A percentile compares a stretch with the other conserved stretches of the same genome.
These are phyloP conservation scores for Fabriciana adippe DNA, from an alignment of 2,888 invertebrate genomes.

Conservation along the genomic window DNA sequence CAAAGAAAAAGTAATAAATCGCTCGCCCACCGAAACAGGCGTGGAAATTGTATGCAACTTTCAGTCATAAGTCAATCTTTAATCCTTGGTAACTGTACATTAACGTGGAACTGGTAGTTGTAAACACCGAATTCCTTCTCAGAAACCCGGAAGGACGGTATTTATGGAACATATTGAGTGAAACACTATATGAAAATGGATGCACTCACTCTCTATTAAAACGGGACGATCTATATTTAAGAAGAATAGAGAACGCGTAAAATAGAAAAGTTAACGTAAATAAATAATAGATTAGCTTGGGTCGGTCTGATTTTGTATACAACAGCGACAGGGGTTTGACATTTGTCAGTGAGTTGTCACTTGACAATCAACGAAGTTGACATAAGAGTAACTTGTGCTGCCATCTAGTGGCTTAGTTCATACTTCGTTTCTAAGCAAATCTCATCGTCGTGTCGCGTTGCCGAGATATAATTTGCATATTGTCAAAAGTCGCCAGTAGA, in stretches of 20 bases:
- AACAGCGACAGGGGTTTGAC: conserved; percentile 57
- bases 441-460: conserved; percentile 4
- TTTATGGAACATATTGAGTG: conserved; percentile 65
- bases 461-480: conserved; percentile 57
- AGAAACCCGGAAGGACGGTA: conserved; percentile 64
- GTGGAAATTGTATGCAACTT: conserved; percentile 45
- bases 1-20: conserved; percentile 66
- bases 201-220: conserved; percentile 57
- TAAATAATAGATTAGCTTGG: conserved; percentile 80
- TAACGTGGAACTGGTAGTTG: conserved; percentile 41
- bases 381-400: conserved; percentile 40
- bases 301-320: conserved; percentile 72
- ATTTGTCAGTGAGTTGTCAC: conserved; percentile 40
- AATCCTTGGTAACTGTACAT: conserved; percentile 31
- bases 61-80: conserved; percentile 48
- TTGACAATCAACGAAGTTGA: conserved; percentile 44
- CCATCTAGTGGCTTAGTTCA: conserved; percentile 58
- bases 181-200: conserved; percentile 58
- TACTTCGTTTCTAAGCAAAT: conserved; percentile 32
- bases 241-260: conserved; percentile 55
- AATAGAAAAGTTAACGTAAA: conserved; percentile 66
- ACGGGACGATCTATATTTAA: conserved; percentile 50
- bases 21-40: conserved; percentile 48
- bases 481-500: conserved; percentile 51
- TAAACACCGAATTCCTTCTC: conserved; percentile 60